Base-by-base conservation (phyloP, 2,113 vertebrate genomes). In the Procavia capensis region DNA sequence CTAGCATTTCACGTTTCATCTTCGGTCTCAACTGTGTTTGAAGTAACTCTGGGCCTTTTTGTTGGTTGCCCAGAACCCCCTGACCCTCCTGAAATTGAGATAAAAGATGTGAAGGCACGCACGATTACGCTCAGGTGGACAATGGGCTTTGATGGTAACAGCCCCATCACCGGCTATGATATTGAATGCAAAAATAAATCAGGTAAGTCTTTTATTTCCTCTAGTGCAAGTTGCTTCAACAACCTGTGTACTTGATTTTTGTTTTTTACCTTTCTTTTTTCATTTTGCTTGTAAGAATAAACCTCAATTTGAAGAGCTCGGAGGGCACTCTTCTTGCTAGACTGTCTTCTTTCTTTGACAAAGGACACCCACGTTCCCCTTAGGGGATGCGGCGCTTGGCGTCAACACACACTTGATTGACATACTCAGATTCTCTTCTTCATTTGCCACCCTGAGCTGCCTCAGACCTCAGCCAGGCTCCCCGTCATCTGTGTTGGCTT, bases 121-220 rank as follows among this genome's bases (percentile, higher is more conserved):
- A 99, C 99, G 45, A 99, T 99, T 85, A 99, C 99, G 19, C 99
- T 99, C 75, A 98, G 99, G 83, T 99, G 99, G 99, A 99, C 99
- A 43, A 99, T 99, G 99, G 99, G 99, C 43, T 99, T 99, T 2
- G 99, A 99, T 1, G 99, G 99, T 78, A 99, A 99, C 98, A 99
- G 99, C 96, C 99, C 99, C 5, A 99, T 99, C 97, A 99, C 99
- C 0, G 99, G 99, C 98, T 99, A 99, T 0, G 99, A 99, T 95
- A 99, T 99, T 6, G 99, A 99, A 93, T 99, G 99, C 99, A 99
- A 99, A 97, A 99, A 99, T 97, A 99, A 99, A 98, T 99, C 99
- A 96, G 99, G 99, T 99, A 98, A 98, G 97, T 74, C 1, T 87
- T 64, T 96, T 34, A 93, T 83, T n/a, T 74, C 72, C 93, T 54